Evolutionary conservation across 1,140 invertebrate genomes (phyloP).

Genomic region (Babylonia areolata): DNA sequence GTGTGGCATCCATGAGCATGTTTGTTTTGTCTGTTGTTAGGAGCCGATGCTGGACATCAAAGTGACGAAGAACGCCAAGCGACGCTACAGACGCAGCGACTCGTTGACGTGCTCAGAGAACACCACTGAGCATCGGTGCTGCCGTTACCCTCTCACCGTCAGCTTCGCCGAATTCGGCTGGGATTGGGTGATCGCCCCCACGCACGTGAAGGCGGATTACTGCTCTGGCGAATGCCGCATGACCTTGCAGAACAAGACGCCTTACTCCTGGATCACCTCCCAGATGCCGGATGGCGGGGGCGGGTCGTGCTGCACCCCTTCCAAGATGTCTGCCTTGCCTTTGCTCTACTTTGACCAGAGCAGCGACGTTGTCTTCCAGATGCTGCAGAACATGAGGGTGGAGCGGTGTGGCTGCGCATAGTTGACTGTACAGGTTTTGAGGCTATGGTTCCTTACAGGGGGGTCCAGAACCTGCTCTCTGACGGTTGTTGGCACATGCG

Average conservation of each 20-base stretch:
- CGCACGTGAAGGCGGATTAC: constrained; percentile 65
- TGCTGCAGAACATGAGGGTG: constrained; percentile 96
- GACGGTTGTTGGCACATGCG: not conserved
- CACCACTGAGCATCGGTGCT: constrained; percentile 80
- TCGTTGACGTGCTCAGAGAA: constrained; percentile 51
- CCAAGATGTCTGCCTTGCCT: constrained; percentile 93
- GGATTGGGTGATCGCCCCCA: constrained; percentile 95
- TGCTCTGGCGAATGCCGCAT: constrained; percentile 63
- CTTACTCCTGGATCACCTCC: constrained; percentile 90
- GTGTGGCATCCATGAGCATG: not conserved
- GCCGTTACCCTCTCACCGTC: constrained; percentile 93
- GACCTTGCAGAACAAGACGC: constrained; percentile 80
- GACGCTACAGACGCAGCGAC: constrained; percentile 77
- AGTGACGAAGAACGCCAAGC: constrained; percentile 80
- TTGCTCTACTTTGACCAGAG: constrained; percentile 95
- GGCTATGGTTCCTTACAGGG: not conserved
- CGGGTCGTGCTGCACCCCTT: constrained; percentile 91
- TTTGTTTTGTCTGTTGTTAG: constrained; percentile 39
- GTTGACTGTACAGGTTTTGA: not conserved
- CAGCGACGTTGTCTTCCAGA: constrained; percentile 93
- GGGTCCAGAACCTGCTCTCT: not conserved
- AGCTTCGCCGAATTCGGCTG: constrained; percentile 92
- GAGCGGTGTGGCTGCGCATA: constrained; percentile 96
- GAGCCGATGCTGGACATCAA: constrained; percentile 89
- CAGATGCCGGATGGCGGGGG: constrained; percentile 87